These are phyloP conservation scores for Latrodectus geometricus DNA, from an alignment of 1,140 invertebrate species.

Conservation along the genomic window DNA sequence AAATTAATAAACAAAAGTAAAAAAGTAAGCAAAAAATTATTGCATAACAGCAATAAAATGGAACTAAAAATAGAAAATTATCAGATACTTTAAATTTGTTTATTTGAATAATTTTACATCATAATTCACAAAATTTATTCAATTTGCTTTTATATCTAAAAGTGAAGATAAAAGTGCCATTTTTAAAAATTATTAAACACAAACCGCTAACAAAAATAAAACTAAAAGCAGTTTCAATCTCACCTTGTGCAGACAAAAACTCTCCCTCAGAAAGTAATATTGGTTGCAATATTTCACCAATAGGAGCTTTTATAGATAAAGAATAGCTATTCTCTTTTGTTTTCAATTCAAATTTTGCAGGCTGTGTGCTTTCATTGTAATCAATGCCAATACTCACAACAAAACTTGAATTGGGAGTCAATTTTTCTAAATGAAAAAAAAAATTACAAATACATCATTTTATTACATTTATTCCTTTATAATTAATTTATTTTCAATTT, in stretches of 20 bases:
- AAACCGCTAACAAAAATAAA: not conserved
- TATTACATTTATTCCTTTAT: no score
- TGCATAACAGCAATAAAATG: no score
- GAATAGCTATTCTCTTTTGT: constrained; percentile 74
- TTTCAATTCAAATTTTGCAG: constrained; percentile 82
- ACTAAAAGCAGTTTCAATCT: constrained; percentile 30
- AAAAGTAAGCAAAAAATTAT: no score
- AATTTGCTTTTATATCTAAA: no score
- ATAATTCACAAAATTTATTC: no score
- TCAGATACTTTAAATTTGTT: no score
- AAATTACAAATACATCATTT: no score
- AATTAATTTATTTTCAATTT: no score
- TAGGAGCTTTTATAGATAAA: constrained; percentile 82
- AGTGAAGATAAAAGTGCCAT: not conserved
- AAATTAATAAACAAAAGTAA: no score
- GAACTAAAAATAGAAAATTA: no score
- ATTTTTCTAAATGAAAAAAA: constrained; percentile 65
- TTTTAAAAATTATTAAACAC: not conserved
- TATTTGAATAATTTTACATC: no score
- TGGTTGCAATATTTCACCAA: constrained; percentile 90
- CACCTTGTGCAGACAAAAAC: constrained; percentile 81
- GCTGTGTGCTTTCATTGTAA: constrained; percentile 93
- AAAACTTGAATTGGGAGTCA: constrained; percentile 71
- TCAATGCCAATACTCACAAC: constrained; percentile 83
- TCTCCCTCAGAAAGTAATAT: constrained; percentile 81